phyloP scores from a whole-genome alignment of 2,888 invertebrate genomes.

The Nudaria mundana region DNA sequence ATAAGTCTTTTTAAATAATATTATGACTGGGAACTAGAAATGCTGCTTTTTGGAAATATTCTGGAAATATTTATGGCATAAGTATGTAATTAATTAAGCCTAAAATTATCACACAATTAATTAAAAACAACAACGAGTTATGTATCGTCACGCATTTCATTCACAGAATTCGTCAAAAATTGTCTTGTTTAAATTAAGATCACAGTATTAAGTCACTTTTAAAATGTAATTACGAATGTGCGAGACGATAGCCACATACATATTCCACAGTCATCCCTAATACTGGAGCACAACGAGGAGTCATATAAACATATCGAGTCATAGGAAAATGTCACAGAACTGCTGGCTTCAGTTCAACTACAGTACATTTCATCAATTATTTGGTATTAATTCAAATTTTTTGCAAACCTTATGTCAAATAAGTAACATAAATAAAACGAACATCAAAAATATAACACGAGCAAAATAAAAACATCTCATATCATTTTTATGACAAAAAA shows the following conservation, averaged over 20 bases:
- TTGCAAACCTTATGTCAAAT: constrained; percentile 32
- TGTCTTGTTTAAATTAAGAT: constrained; percentile 79
- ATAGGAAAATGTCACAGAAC: constrained; percentile 59
- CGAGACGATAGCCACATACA: constrained; percentile 66
- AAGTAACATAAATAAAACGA: constrained; percentile 33
- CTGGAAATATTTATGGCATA: constrained; percentile 70
- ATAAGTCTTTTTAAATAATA: constrained; percentile 36
- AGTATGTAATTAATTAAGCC: constrained; percentile 62
- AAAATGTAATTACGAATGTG: constrained; percentile 71
- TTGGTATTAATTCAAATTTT: constrained; percentile 36
- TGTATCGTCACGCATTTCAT: constrained; percentile 63
- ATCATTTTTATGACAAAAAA: constrained; percentile 23
- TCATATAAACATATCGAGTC: constrained; percentile 38
- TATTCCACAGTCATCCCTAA: constrained; percentile 78
- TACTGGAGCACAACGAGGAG: constrained; percentile 61
- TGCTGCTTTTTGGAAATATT: constrained; percentile 70
- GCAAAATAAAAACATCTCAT: constrained; percentile 27
- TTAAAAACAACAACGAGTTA: constrained; percentile 63
- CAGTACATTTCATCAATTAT: constrained; percentile 32
- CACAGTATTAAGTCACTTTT: constrained; percentile 79
- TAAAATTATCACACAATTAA: constrained; percentile 73
- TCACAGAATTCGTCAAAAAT: constrained; percentile 75
- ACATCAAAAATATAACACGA: constrained; percentile 37
- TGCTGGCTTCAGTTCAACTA: constrained; percentile 50
- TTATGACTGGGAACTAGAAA: constrained; percentile 58